A percentile compares a stretch with the other conserved stretches of the same genome.
Conservation (phyloP, 2,888 invertebrate species). For the Pyralis farinalis region DNA sequence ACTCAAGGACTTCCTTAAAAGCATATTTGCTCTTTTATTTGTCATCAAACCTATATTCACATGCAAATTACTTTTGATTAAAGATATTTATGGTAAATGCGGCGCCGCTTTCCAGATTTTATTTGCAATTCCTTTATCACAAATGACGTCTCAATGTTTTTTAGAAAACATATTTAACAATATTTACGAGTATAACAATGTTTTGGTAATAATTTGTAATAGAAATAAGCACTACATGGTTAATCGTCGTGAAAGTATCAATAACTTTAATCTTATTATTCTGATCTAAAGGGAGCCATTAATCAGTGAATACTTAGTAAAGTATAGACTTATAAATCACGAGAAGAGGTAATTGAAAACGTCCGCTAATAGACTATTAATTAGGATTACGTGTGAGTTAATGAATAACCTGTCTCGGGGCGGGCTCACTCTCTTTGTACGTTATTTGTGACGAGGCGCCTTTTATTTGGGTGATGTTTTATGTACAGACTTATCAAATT, state of each 20-base stretch:
- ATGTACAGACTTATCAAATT: neutral
- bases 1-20: constrained; percentile 46
- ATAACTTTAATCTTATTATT: constrained; percentile 49
- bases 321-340: constrained; percentile 59
- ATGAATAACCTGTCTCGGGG: constrained; percentile 56
- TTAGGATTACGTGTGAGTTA: constrained; percentile 66
- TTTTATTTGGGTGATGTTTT: neutral
- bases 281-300: constrained; percentile 38
- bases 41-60: constrained; percentile 42
- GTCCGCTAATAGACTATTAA: constrained; percentile 71
- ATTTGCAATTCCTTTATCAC: neutral
- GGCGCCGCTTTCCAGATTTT: constrained; percentile 33
- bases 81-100: constrained; percentile 36
- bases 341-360: constrained; percentile 67
- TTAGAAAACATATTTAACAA: too few relatives aligned
- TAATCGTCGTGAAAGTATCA: constrained; percentile 32
- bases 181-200: too few relatives aligned
- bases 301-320: constrained; percentile 51
- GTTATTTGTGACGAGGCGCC: constrained; percentile 21
- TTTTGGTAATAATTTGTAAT: too few relatives aligned
- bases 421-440: constrained; percentile 38
- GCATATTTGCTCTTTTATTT: constrained; percentile 39
- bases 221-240: constrained; percentile 12
- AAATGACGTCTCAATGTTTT: too few relatives aligned
- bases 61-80: constrained; percentile 42